Evolutionary conservation across 2,797 vertebrate species (phyloP).

Genomic region (Garrulus glandarius): DNA sequence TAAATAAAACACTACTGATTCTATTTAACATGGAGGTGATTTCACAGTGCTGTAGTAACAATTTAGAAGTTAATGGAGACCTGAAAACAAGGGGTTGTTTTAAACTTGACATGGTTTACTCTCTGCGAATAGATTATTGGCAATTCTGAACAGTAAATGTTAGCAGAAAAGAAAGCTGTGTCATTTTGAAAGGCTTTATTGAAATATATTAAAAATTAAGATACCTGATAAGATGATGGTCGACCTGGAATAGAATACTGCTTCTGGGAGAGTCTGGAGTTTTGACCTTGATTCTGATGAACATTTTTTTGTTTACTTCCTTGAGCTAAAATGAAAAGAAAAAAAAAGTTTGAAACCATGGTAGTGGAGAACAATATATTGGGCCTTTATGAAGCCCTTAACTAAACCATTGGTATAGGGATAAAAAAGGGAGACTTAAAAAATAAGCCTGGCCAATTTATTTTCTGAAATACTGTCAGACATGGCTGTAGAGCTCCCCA

Average conservation of each 20-base stretch:
- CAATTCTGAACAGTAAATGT: neutral
- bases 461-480: neutral
- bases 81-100: neutral
- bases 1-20: conserved; percentile 26
- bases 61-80: conserved; percentile 45
- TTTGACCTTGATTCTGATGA: neutral
- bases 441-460: neutral
- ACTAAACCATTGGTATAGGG: neutral
- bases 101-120: conserved; percentile 5
- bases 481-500: neutral
- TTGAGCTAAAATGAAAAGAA: neutral
- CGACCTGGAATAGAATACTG: neutral
- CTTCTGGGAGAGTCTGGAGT: neutral
- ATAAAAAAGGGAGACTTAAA: neutral
- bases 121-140: conserved; percentile 39
- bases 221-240: neutral
- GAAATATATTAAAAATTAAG: neutral
- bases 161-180: neutral
- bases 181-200: neutral
- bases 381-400: neutral
- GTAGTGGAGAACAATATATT: neutral
- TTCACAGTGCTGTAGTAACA: conserved; percentile 11
- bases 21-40: conserved; percentile 34
- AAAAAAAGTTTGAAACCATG: neutral
- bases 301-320: neutral